Evolutionary conservation across 2,113 vertebrate genomes (phyloP).

Genomic region (Gallinago media): DNA sequence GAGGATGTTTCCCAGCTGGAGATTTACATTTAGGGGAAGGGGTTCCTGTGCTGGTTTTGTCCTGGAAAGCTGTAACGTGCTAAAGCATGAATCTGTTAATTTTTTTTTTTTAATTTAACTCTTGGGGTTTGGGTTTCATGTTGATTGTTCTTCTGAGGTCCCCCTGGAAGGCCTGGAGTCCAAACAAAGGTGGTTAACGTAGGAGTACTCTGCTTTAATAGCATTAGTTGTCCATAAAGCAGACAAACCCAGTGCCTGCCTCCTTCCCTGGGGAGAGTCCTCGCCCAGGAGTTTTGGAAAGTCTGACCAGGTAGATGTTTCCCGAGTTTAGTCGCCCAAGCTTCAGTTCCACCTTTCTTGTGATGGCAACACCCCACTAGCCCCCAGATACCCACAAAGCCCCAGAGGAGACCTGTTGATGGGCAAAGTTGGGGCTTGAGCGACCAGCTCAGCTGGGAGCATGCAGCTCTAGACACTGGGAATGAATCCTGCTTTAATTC

Average conservation of each 20-base stretch:
- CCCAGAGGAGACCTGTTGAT: neutral
- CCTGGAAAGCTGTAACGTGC: neutral
- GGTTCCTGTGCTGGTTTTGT: neutral
- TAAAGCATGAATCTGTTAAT: neutral
- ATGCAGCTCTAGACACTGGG: neutral
- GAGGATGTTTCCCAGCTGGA: neutral
- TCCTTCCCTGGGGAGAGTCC: neutral
- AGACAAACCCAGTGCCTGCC: neutral
- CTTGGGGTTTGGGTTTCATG: neutral
- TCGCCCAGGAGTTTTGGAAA: neutral
- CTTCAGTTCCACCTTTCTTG: neutral
- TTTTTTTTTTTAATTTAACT: neutral
- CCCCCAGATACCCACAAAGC: neutral
- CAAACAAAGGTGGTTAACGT: neutral
- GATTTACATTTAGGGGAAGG: neutral
- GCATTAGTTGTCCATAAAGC: neutral
- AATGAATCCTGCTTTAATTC: neutral
- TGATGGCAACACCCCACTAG: neutral
- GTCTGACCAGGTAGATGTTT: neutral
- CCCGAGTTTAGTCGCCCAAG: neutral
- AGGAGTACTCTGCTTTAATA: neutral
- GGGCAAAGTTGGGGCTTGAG: neutral
- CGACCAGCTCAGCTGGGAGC: fast-evolving
- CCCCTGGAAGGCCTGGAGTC: neutral
- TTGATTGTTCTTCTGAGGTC: neutral